A percentile compares a stretch with the other conserved stretches of the same genome.
Conservation (phyloP, 2,888 invertebrate genomes). For the Cantharis nigra region DNA sequence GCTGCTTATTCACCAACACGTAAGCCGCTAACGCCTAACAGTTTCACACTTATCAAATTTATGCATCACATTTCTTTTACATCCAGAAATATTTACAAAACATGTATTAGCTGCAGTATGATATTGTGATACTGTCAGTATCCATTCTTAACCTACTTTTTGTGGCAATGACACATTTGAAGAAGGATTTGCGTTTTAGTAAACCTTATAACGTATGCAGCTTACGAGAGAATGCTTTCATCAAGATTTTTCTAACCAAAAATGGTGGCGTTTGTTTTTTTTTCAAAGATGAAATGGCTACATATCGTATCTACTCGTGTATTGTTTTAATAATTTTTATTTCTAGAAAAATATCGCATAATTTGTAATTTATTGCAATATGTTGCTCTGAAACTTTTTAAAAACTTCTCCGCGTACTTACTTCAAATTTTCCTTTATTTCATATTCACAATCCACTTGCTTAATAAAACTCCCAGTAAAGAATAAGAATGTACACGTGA, state of each 20-base stretch:
- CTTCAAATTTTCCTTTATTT: constrained; percentile 29
- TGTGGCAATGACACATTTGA: constrained; percentile 24
- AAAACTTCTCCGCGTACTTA: constrained; percentile 10
- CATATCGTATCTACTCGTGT: not conserved
- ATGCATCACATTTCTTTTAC: not conserved
- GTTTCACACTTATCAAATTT: not conserved
- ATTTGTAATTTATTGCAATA: not conserved
- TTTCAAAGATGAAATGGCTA: constrained; percentile 6
- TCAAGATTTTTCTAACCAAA: constrained; percentile 11
- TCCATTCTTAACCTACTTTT: constrained; percentile 26
- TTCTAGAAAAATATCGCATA: not conserved
- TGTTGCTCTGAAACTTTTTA: not conserved
- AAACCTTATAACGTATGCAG: constrained; percentile 28
- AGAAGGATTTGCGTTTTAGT: constrained; percentile 27
- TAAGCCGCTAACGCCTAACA: not conserved
- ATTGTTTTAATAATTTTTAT: not conserved
- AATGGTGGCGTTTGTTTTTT: not conserved
- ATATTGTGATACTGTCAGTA: not conserved
- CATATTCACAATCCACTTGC: constrained; percentile 29
- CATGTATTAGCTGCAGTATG: not conserved
- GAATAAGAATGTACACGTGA: constrained; percentile 16
- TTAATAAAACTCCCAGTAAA: constrained; percentile 32
- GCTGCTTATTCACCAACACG: not conserved
- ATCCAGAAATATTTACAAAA: not conserved
- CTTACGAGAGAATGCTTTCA: constrained; percentile 32